Evolutionary conservation across 2,113 vertebrate genomes (phyloP).

Genomic region (Fregata magnificens): DNA sequence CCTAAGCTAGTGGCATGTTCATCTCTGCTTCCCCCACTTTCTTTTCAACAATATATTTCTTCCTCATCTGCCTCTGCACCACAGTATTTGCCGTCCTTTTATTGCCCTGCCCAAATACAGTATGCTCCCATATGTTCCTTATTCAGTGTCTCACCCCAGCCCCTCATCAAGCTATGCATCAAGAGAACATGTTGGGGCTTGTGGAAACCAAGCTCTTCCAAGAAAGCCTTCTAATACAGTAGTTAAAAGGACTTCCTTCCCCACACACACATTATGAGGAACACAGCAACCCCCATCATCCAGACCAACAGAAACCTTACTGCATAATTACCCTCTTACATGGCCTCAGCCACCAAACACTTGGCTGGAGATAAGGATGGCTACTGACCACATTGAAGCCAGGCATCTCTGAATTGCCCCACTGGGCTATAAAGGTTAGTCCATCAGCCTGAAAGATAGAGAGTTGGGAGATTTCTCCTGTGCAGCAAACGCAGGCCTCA

Average conservation of each 20-base stretch:
- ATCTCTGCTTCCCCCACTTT: background rate
- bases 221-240: background rate
- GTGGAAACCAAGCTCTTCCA: background rate
- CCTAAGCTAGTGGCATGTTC: background rate
- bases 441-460: background rate
- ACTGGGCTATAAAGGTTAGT: background rate
- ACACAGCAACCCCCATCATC: background rate
- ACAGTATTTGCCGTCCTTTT: background rate
- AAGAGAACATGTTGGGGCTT: background rate
- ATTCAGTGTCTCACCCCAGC: background rate
- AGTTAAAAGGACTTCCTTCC: background rate
- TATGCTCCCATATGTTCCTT: background rate
- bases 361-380: background rate
- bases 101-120: background rate
- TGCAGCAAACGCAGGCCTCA: background rate
- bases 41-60: background rate
- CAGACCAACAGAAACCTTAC: background rate
- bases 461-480: background rate
- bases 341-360: background rate
- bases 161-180: background rate
- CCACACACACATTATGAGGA: background rate
- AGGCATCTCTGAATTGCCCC: accelerated
- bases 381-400: background rate
- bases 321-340: background rate
- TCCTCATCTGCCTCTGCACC: background rate